Conservation (phyloP, 2,797 vertebrate species). For the Clamator glandarius region DNA sequence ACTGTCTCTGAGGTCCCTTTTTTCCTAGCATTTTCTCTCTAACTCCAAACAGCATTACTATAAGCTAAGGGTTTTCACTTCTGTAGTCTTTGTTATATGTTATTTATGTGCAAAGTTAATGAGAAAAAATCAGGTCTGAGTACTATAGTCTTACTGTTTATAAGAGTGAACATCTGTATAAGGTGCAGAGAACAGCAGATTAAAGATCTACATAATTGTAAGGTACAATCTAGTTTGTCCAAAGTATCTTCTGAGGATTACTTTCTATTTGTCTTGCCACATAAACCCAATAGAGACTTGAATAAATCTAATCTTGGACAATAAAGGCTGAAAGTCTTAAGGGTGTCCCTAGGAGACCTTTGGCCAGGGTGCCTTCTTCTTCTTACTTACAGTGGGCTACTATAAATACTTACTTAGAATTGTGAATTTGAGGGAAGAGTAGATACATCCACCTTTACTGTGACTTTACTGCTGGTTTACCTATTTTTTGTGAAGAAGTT, state of each 20-base stretch:
- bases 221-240: background rate
- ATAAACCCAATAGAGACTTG: background rate
- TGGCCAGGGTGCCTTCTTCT: background rate
- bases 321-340: background rate
- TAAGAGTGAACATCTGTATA: background rate
- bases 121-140: background rate
- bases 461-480: background rate
- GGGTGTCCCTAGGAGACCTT: background rate
- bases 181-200: background rate
- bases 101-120: background rate
- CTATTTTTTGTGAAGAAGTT: background rate
- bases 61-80: background rate
- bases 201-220: background rate
- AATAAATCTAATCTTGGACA: background rate
- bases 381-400: background rate
- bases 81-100: background rate
- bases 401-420: background rate
- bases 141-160: background rate
- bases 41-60: fast-evolving
- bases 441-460: background rate
- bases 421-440: background rate
- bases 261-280: background rate
- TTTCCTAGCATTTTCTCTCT: background rate
- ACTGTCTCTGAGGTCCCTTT: background rate
- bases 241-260: background rate